Base-by-base conservation (phyloP, 2,113 vertebrate species). In the Labeo rohita region DNA sequence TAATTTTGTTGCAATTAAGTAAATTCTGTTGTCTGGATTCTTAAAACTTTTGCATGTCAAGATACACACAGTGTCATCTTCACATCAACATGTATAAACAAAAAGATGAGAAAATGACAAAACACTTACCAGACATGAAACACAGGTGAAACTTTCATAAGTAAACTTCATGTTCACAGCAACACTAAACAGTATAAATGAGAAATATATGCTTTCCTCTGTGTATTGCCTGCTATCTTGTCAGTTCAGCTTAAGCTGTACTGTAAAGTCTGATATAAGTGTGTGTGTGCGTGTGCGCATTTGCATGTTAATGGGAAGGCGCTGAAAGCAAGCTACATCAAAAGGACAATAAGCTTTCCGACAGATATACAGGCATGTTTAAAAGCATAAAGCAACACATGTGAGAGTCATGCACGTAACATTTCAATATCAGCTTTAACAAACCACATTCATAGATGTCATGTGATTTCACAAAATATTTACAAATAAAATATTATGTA, bases 51-150 rank as follows among this genome's bases (percentile, higher is more conserved):
- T 21, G 8, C 68, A 21, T 3, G 21, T 4, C 39, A 5, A 45
- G 21, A 72, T 10, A 72, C 3, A 34, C 11, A 39, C 36, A 10
- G 16, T 2, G 16, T 43, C 36, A 10, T 47, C 45, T 13, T 74
- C 21, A 74, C 72, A 73, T 21, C 39, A 28, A 28, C 28, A 49
- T 9, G 11, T 13, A n/a, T 45, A 47, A 39, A 59, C 6, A 45
- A 45, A 39, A 59, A 79, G 3, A 59, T 1, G 1, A n/a, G 18
- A 79, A 78, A 11, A 9, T 1, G 3, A 11, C 6, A 43, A 80
- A 80, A 4, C 54, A 80, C 77, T 80, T n/a, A 80, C 77, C 56
- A 80, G 3, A 61, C 18, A 47, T 11, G 63, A 23, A 80, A 80
- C 1, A 80, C 56, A 80, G 7, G 52, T 45, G 36, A 9, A 63